Base-by-base conservation (phyloP, 1,140 invertebrate genomes). In the Drosophila leontia region DNA sequence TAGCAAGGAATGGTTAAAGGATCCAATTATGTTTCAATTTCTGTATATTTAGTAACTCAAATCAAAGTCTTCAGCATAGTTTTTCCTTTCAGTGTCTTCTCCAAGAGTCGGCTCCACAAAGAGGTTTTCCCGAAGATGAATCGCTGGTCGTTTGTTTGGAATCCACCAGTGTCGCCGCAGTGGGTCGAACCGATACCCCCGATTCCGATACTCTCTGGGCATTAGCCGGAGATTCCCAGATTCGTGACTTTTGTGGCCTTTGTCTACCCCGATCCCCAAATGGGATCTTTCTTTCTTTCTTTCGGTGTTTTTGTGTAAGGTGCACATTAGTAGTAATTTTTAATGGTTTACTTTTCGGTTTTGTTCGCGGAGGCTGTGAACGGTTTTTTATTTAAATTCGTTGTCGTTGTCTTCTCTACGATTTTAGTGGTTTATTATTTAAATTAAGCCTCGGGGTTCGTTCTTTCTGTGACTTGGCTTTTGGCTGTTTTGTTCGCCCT, bases 311-410 rank as follows among this genome's bases (percentile, higher is more conserved):
- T 90, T 85, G 85, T 90, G 85, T 90, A 90, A 90, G 85, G 85
- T 90, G 85, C 85, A 90, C 85, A 90, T 90, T 90, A 90, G 85
- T 85, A 90, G 85, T 90, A 90, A 90, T 90, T 90, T 90, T 90
- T 90, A 90, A 90, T 90, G 85, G 75, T 85, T 90, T 85, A 90
- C 81, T 90, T 82, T 88, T 85, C 81, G 60, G 81, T 81, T 90
- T 82, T 90, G 78, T 85, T 85, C 70, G 85, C 78, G 48, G 48
- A 72, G 44, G 69, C 62, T 78, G 57, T 51, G 39, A 88, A 80
- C 80, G 81, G 77, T 80, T 90, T 71, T 90, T 72, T 85, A 81
- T 90, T 90, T 90, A 88, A 81, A 90, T 79, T 69, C 42, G 19
- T 44, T 45, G 42, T 58, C 57, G 67, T 82, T 81, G 62, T 88